Percentiles rank a stretch among this genome's conserved stretches.
phyloP scores from a whole-genome alignment of 1,140 invertebrate species.

The Caerostris extrusa region DNA sequence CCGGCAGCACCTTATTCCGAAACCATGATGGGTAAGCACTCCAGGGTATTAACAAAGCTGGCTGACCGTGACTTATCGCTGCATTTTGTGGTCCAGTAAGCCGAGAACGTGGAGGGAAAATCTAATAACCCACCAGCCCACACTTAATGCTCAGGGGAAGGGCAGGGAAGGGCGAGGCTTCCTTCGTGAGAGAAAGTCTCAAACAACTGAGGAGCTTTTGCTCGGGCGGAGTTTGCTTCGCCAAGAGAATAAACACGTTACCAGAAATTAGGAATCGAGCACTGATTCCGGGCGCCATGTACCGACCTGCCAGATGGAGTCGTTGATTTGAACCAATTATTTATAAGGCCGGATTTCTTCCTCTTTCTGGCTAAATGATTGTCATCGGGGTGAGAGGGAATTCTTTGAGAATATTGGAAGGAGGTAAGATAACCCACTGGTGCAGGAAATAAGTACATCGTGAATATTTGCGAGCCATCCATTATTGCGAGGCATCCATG shows the following conservation, averaged over 20 bases:
- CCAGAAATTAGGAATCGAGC: slow-evolving; percentile 64
- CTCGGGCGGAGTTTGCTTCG: slow-evolving; percentile 49
- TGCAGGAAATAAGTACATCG: no score
- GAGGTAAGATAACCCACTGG: no score
- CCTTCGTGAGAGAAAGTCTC: slow-evolving; percentile 66
- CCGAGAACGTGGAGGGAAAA: slow-evolving; percentile 72
- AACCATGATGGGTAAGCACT: slow-evolving; percentile 75
- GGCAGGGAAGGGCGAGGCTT: background rate
- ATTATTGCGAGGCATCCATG: no score
- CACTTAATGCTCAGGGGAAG: slow-evolving; percentile 63
- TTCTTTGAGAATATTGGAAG: no score
- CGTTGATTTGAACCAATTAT: slow-evolving; percentile 65
- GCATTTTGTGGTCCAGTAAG: slow-evolving; percentile 75
- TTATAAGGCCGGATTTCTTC: slow-evolving; percentile 41
- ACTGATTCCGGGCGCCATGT: slow-evolving; percentile 43
- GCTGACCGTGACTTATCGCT: slow-evolving; percentile 75
- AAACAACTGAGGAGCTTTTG: slow-evolving; percentile 40
- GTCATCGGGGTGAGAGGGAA: background rate
- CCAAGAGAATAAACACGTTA: slow-evolving; percentile 73
- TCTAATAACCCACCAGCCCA: slow-evolving; percentile 63
- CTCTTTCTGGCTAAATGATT: slow-evolving; percentile 9
- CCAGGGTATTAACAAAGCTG: slow-evolving; percentile 69
- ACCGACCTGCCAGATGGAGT: background rate
- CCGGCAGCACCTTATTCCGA: slow-evolving; percentile 60
- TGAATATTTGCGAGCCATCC: no score